Conservation (phyloP, 2,797 vertebrate genomes). For the Threskiornis aethiopicus region DNA sequence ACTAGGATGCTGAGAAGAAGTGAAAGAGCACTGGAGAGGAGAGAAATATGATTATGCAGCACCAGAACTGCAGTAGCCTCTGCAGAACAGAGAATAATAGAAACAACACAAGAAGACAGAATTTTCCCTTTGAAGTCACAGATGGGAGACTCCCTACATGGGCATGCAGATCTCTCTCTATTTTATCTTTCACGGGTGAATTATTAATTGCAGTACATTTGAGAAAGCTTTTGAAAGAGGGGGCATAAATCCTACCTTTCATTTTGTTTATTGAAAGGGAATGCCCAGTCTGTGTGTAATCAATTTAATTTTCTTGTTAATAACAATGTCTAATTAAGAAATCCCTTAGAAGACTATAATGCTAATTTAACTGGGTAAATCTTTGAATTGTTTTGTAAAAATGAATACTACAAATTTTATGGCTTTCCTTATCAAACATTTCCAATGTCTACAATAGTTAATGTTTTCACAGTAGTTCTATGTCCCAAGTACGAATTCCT, state of each 20-base stretch:
- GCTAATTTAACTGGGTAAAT: constrained; percentile 40
- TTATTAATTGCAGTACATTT: constrained; percentile 43
- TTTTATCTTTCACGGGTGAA: constrained; percentile 14
- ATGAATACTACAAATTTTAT: neutral
- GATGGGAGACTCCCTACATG: neutral
- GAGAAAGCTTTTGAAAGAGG: constrained; percentile 20
- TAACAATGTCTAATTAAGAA: constrained; percentile 55
- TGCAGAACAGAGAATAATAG: neutral
- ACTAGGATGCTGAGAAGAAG: neutral
- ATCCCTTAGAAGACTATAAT: constrained; percentile 33
- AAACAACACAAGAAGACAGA: neutral
- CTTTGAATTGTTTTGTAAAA: constrained; percentile 29
- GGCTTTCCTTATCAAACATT: neutral
- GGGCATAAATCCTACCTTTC: constrained; percentile 19
- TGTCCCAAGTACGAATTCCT: neutral
- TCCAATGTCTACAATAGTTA: neutral
- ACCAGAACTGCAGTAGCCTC: neutral
- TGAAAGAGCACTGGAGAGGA: neutral
- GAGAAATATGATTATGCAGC: neutral
- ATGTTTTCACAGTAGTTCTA: neutral
- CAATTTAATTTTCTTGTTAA: constrained; percentile 50
- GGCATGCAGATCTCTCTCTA: neutral
- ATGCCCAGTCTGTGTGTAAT: constrained; percentile 11
- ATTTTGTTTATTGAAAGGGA: constrained; percentile 46
- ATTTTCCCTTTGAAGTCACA: neutral